These are phyloP conservation scores for Ypsolopha sequella DNA, from an alignment of 2,888 invertebrate species.

Conservation along the genomic window DNA sequence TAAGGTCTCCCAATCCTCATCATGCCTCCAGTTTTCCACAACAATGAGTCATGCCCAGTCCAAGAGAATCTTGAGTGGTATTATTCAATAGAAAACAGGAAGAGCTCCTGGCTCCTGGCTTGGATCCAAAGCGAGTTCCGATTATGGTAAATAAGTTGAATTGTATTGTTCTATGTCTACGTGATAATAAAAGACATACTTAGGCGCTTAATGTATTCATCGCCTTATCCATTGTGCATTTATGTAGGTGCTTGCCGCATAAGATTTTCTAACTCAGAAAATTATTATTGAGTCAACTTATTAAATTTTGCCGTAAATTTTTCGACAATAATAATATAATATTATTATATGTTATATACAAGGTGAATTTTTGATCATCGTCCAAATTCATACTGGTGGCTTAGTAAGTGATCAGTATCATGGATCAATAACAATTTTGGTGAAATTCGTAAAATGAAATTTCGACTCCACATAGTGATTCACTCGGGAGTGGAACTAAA, in stretches of 20 bases:
- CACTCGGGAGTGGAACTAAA: no score
- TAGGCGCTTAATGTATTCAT: not conserved
- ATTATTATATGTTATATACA: no score
- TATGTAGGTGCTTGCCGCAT: not conserved
- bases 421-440: no score
- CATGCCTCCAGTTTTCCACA: conserved; percentile 4
- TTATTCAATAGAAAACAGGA: conserved; percentile 23
- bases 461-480: no score
- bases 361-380: no score
- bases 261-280: not conserved
- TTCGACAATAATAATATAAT: no score
- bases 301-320: no score
- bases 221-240: not conserved
- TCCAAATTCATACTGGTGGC: no score
- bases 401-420: no score
- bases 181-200: not conserved
- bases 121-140: conserved; percentile 45
- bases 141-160: conserved; percentile 37
- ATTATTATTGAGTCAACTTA: no score
- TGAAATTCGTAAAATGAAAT: no score
- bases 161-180: conserved; percentile 10
- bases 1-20: not conserved
- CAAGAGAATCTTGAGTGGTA: conserved; percentile 15
- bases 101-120: conserved; percentile 28
- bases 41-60: conserved; percentile 4